Conservation (phyloP, 2,797 vertebrate species). For the Petrocephalus schoutedeni region DNA sequence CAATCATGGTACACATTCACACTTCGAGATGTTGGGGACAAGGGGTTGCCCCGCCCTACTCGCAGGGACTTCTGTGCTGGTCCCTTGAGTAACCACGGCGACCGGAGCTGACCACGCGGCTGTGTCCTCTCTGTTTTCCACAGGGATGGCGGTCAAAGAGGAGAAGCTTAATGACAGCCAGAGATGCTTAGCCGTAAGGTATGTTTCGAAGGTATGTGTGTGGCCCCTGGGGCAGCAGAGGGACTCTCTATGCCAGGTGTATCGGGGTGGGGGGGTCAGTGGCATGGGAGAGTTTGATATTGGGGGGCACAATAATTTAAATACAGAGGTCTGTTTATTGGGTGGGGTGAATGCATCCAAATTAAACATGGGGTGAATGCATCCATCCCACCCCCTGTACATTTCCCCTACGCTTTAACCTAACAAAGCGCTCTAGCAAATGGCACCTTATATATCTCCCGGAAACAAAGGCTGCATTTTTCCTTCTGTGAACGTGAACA, state of each 20-base stretch:
- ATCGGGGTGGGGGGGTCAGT: neutral
- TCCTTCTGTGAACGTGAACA: neutral
- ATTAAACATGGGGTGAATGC: neutral
- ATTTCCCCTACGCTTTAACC: neutral
- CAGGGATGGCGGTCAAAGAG: conserved; percentile 84
- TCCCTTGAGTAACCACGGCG: neutral
- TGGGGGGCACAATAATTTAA: neutral
- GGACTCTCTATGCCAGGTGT: neutral
- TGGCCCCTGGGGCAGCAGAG: neutral
- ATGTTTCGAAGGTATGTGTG: conserved; percentile 71
- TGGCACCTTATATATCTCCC: neutral
- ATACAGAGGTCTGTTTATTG: too few species aligned
- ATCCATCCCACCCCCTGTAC: neutral
- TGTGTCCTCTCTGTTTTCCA: conserved; percentile 31
- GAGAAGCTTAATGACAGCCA: conserved; percentile 82
- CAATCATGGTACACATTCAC: neutral
- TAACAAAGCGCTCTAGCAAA: neutral
- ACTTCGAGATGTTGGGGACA: neutral
- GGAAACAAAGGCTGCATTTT: neutral
- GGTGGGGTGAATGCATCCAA: too few species aligned
- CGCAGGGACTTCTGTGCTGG: neutral
- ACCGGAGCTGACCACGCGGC: neutral
- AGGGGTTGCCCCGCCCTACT: neutral
- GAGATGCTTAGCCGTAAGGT: conserved; percentile 92
- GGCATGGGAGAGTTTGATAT: neutral